Percentiles rank a stretch among this genome's conserved stretches.
Evolutionary conservation across 2,888 invertebrate genomes (phyloP).

Genomic region (Crioceris asparagi): DNA sequence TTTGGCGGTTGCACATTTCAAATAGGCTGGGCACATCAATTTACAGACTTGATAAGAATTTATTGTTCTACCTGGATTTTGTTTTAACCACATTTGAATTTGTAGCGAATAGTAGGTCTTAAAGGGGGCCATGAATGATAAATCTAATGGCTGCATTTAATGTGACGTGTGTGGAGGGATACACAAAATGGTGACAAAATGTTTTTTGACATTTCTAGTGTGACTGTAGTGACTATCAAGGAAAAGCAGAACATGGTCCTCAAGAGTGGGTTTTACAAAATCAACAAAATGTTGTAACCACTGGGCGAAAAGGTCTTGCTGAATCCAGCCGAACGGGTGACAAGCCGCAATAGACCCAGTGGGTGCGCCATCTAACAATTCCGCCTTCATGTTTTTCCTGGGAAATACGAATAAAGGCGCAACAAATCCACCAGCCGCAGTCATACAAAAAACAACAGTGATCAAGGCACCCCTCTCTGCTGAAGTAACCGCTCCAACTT

Average conservation of each 20-base stretch:
- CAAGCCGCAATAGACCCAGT: constrained; percentile 8
- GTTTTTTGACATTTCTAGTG: constrained; percentile 19
- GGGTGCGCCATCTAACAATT: constrained; percentile 10
- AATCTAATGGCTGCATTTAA: constrained; percentile 10
- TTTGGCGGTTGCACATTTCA: too few species aligned
- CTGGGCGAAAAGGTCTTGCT: constrained; percentile 18
- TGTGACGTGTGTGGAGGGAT: constrained; percentile 23
- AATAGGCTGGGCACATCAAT: too few species aligned
- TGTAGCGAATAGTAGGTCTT: too few species aligned
- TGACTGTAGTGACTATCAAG: constrained; percentile 24
- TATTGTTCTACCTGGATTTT: too few species aligned
- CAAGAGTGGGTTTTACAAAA: constrained; percentile 18
- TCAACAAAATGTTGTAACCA: constrained; percentile 23
- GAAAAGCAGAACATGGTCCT: constrained; percentile 21
- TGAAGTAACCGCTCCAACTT: constrained; percentile 6
- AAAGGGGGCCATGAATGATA: too few species aligned
- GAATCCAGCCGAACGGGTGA: constrained; percentile 23
- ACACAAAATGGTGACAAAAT: constrained; percentile 19
- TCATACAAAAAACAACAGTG: constrained; percentile 6
- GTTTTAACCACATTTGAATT: too few species aligned
- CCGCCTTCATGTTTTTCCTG: constrained; percentile 4
- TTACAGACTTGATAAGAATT: too few species aligned
- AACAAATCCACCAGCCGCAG: constrained; percentile 4
- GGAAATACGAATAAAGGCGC: constrained; percentile 5
- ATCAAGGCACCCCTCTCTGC: constrained; percentile 6